Evolutionary conservation across 2,888 invertebrate species (phyloP), one percentile per base, ranked within the genome.

Genomic region (Philonicus albiceps): DNA sequence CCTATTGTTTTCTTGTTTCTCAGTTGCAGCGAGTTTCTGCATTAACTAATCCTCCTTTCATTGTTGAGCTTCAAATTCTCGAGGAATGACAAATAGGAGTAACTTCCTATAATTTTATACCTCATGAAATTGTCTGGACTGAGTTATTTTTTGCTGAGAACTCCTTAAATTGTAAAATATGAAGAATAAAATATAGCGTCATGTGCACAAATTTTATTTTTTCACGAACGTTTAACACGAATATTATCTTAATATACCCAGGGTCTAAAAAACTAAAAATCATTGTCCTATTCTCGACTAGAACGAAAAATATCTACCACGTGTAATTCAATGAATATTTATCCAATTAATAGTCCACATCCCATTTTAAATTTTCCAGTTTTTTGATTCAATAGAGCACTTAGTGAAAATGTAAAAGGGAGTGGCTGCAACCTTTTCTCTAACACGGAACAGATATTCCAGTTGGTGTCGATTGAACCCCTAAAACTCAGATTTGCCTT

Each of bases 351-450:
- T n/a, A 86, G n/a, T 8, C 88, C 87, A 74, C 86, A 88, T 6
- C 88, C 87, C 81, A 88, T 43, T 74, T 81, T 81, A 74, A 88
- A 87, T 86, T 86, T 64, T 30, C 81, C 81, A 40, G 76, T 86
- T 78, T 86, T 88, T 11, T 88, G 88, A 86, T 88, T 88, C 40
- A 88, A 74, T 11, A 87, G n/a, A 72, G 86, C 83, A 74, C 86
- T 78, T 74, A 88, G 55, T 11, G 86, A 72, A 76, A 86, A 86
- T 30, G 78, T 19, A 53, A 75, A 83, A 27, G 87, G 81, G 43
- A 88, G 64, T 27, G 87, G 86, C 43, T 76, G 73, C 11, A 88
- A 30, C 8, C 31, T 75, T 43, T 87, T 87, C 34, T 88, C 87
- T 16, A 88, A 55, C 22, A 88, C 86, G 11, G 86, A 86, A 78